Evolutionary conservation across 2,888 invertebrate genomes (phyloP), one percentile per base, ranked within the genome.

Genomic region (Drosophila acutilabella): DNA sequence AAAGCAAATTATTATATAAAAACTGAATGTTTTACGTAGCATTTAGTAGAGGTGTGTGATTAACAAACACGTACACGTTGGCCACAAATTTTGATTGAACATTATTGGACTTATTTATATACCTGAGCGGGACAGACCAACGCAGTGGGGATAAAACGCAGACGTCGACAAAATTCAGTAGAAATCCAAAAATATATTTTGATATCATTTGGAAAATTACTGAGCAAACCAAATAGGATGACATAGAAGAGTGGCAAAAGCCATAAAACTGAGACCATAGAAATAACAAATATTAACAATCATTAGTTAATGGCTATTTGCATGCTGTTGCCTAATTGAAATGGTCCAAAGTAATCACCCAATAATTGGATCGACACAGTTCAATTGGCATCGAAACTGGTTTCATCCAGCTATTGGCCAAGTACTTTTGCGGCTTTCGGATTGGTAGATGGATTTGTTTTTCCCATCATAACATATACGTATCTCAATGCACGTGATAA

Each of bases 401-500:
- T 42, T 65, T 52, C 18, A 58, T 40, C 74, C 53, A 45, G 74
- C 33, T 53, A 13, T 26, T 11, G 33, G 47, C 23, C 38, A 48
- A 41, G 40, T 36, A 50, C 33, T 58, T 75, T 70, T 38, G 20
- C 33, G 36, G 67, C 48, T 52, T 74, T 56, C 30, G 14, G 6
- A 16, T 57, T 50, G 50, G 33, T 18, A n/a, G 33, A 50, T 16
- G 18, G 16, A 50, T n/a, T 38, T 38, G 38, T 42, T 30, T 26
- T 38, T 23, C n/a, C 4, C 16, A 23, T n/a, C n/a, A 5, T 13
- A 33, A 8, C 8, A 30, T 8, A 30, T 8, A 30, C 8, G 8
- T 57, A 64, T 78, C 75, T 65, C 56, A 51, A 66, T 79, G 44
- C 86, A 79, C 88, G 83, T 85, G 82, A 65, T 74, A 58, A 52